phyloP scores from a whole-genome alignment of 2,888 invertebrate species.

The Neoaliturus tenellus region DNA sequence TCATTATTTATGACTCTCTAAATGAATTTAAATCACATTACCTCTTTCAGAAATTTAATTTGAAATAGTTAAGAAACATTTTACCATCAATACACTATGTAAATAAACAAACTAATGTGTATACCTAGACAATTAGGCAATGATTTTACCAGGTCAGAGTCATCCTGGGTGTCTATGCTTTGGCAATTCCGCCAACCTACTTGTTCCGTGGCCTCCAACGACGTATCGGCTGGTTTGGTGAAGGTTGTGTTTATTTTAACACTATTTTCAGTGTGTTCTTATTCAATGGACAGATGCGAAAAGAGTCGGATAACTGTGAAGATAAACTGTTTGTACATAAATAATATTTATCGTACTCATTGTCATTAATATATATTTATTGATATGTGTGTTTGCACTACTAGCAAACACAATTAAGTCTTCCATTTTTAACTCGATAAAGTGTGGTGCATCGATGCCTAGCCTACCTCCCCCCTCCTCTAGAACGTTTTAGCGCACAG shows the following conservation, averaged over 20 bases:
- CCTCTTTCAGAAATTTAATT: not conserved
- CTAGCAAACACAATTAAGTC: conserved; percentile 59
- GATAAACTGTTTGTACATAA: conserved; percentile 59
- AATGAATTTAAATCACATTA: not conserved
- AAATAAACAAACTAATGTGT: not conserved
- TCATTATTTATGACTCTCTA: not conserved
- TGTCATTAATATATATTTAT: conserved; percentile 57
- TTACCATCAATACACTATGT: not conserved
- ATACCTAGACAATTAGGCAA: not conserved
- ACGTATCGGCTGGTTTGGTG: not conserved
- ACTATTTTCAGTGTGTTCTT: conserved; percentile 5
- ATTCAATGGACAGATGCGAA: conserved; percentile 9
- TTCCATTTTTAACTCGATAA: conserved; percentile 60
- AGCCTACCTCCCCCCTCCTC: conserved; percentile 50
- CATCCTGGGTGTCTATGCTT: not conserved
- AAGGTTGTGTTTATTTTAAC: not conserved
- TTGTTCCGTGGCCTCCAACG: not conserved
- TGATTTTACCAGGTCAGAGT: not conserved
- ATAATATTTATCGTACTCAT: conserved; percentile 59
- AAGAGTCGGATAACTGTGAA: conserved; percentile 41
- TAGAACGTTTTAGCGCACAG: conserved; percentile 51
- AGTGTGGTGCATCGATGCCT: conserved; percentile 56
- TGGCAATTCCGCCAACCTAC: not conserved
- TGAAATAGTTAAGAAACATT: not conserved
- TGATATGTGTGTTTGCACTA: conserved; percentile 59